Evolutionary conservation across 2,797 vertebrate genomes (phyloP), one percentile per base, ranked within the genome.

Genomic region (Danio choprae): DNA sequence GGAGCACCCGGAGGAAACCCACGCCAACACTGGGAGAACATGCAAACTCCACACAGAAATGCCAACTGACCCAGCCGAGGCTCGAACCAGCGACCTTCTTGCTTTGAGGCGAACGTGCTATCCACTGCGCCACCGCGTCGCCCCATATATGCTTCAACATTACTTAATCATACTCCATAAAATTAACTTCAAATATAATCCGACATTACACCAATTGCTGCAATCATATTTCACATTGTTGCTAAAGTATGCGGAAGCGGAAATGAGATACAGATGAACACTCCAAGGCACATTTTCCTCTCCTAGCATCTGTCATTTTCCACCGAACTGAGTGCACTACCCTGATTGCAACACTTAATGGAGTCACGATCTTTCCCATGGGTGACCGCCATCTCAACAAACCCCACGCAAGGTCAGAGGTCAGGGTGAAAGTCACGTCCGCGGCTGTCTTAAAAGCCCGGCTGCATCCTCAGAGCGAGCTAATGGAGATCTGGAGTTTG

Each of bases 361-460:
- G 77, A 71, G 56, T 53, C 65, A 51, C 18, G 71, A 58, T 63
- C 36, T 63, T 63, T 71, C 67, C 67, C 67, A 63, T 71, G 77
- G 56, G 68, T 62, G 67, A 79, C 67, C 56, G 29, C 67, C 67
- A 62, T 62, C 67, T 63, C 20, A 58, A 73, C 67, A 58, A 48
- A 62, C 55, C 74, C 3, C 68, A 58, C 74, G 38, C 65, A 48
- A 44, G 84, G 77, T 72, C 84, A 86, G 77, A 86, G 86, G 82
- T 88, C 62, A 72, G 55, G 59, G 63, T 73, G 53, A 60, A 63
- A 71, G 68, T 46, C 60, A 82, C 64, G 80, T 90, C 56, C 72
- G 81, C 18, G 71, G 15, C 60, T 80, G 70, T 86, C 85, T 75
- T 75, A 86, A 88, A 90, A 89, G 82, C 64, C 56, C 1, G 29